phyloP scores from a whole-genome alignment of 2,888 invertebrate genomes.

The Antitype chi region DNA sequence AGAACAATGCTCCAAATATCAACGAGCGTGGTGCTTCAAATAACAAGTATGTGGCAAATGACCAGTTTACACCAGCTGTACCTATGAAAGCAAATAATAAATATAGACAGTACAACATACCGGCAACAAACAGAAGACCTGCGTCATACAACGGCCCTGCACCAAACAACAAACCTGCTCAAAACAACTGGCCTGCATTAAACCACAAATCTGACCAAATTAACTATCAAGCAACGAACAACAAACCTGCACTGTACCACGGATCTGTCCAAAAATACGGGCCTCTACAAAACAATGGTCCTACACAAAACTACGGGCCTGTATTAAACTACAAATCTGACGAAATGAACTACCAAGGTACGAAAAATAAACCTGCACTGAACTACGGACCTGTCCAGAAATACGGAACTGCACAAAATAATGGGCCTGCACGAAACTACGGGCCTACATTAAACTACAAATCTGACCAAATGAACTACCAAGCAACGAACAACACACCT shows the following conservation, averaged over 20 bases:
- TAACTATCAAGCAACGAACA: background rate
- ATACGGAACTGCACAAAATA: background rate
- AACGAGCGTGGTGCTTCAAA: background rate
- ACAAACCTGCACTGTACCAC: background rate
- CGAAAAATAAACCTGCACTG: background rate
- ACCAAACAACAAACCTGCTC: background rate
- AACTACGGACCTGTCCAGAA: background rate
- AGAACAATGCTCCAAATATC: background rate
- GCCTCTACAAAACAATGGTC: too few relatives aligned
- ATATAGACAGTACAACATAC: background rate
- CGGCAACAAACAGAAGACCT: background rate
- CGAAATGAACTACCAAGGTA: background rate
- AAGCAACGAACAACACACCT: too few relatives aligned
- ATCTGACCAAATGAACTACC: background rate
- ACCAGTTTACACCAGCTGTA: background rate
- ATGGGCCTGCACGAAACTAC: background rate
- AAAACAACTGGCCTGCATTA: background rate
- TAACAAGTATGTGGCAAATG: background rate
- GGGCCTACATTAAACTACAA: background rate
- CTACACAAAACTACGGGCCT: background rate
- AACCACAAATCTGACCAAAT: conserved; percentile 1
- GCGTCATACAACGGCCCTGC: background rate
- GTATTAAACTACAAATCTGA: background rate
- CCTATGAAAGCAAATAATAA: background rate
- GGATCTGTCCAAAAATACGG: too few relatives aligned